Conservation (phyloP, 1,140 invertebrate species). For the Trichomalopsis sarcophagae region DNA sequence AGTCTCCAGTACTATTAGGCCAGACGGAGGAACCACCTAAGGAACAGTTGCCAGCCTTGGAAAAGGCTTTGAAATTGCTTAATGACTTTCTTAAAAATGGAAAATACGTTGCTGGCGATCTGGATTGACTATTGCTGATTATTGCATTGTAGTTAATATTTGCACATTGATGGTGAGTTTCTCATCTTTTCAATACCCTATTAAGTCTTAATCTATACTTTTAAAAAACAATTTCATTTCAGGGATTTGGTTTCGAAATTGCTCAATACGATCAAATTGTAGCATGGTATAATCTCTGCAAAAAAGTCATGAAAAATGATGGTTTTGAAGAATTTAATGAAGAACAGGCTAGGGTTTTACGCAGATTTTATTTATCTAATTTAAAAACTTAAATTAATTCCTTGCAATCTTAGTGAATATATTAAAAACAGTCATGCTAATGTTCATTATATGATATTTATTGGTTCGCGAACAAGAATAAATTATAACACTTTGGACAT, state of each 20-base stretch:
- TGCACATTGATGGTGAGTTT: constrained; percentile 74
- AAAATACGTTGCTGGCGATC: constrained; percentile 76
- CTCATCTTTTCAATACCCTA: no score
- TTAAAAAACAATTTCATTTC: constrained; percentile 50
- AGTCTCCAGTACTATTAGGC: constrained; percentile 65
- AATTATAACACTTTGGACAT: no score
- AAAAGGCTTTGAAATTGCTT: constrained; percentile 75
- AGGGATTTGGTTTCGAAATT: constrained; percentile 81
- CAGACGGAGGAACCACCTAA: constrained; percentile 63
- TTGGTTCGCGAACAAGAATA: no score
- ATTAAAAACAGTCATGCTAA: no score
- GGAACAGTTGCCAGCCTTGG: constrained; percentile 64
- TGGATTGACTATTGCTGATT: constrained; percentile 80
- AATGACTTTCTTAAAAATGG: constrained; percentile 75
- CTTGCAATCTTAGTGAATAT: no score
- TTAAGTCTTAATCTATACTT: no score
- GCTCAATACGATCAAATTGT: constrained; percentile 79
- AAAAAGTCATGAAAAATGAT: constrained; percentile 68
- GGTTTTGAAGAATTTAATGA: constrained; percentile 76
- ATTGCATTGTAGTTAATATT: constrained; percentile 75
- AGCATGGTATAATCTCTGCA: constrained; percentile 80
- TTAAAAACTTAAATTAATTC: neutral
- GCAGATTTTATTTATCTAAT: constrained; percentile 7
- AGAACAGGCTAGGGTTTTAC: constrained; percentile 57
- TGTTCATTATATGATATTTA: no score